These are phyloP conservation scores for Stenoptilia bipunctidactyla DNA, from an alignment of 2,888 invertebrate species.

Conservation along the genomic window DNA sequence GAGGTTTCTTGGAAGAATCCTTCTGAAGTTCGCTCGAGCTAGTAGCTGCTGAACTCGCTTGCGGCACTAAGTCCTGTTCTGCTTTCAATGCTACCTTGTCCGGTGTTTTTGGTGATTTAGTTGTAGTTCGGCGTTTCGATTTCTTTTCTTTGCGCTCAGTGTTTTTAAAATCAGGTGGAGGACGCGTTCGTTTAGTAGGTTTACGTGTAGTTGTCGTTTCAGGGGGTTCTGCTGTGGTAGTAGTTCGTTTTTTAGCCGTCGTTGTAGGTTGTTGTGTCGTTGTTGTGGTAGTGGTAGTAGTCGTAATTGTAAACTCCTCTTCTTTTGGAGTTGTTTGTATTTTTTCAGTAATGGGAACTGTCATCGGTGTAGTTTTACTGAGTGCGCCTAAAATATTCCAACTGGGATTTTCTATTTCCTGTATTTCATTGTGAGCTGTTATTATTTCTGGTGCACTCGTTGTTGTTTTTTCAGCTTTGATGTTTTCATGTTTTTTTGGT, in stretches of 20 bases:
- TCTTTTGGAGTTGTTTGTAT: conserved; percentile 35
- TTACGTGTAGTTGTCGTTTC: conserved; percentile 10
- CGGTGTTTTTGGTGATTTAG: conserved; percentile 15
- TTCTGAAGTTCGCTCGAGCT: conserved; percentile 3
- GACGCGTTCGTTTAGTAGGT: conserved; percentile 3
- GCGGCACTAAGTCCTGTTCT: conserved; percentile 39
- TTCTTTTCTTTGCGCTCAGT: background rate
- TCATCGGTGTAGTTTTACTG: conserved; percentile 54
- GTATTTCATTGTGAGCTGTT: conserved; percentile 28
- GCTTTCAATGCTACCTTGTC: conserved; percentile 23
- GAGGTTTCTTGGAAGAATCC: background rate
- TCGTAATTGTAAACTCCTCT: conserved; percentile 42
- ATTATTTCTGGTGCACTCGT: conserved; percentile 47
- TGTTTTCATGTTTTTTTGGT: conserved; percentile 36
- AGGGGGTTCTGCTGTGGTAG: conserved; percentile 16
- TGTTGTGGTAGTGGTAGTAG: conserved; percentile 23
- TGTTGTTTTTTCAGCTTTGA: conserved; percentile 32
- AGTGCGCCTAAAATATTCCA: conserved; percentile 52
- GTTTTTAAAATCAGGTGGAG: background rate
- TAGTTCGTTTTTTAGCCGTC: conserved; percentile 14
- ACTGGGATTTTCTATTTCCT: conserved; percentile 30
- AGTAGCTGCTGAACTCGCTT: conserved; percentile 42
- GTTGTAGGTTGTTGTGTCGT: conserved; percentile 17
- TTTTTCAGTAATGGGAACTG: conserved; percentile 36
- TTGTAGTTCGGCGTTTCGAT: conserved; percentile 7